Evolutionary conservation across 2,888 invertebrate species (phyloP).

Genomic region (Spilosoma lubricipeda): DNA sequence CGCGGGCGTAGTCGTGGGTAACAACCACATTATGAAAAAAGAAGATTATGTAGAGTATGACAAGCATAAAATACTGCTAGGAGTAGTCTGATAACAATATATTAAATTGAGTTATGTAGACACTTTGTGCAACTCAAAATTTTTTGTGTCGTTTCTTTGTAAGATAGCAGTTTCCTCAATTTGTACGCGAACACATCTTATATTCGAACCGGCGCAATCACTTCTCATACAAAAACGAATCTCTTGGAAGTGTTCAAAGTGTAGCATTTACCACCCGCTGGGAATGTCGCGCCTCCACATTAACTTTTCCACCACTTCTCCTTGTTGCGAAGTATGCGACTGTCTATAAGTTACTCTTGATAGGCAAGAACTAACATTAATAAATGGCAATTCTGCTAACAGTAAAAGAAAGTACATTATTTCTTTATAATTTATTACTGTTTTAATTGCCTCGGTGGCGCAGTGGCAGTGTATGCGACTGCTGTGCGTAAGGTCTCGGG

Average conservation of each 20-base stretch:
- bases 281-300: conserved; percentile 60
- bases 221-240: conserved; percentile 67
- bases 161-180: conserved; percentile 75
- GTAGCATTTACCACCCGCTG: conserved; percentile 67
- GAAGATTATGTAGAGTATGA: too few species aligned
- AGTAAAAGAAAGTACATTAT: not conserved
- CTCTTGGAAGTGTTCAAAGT: conserved; percentile 59
- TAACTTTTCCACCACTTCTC: conserved; percentile 47
- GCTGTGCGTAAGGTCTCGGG: too few species aligned
- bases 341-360: conserved; percentile 39
- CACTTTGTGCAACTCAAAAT: too few species aligned
- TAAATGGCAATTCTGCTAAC: not conserved
- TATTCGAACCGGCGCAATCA: conserved; percentile 66
- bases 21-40: too few species aligned
- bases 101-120: too few species aligned
- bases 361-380: conserved; percentile 37
- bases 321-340: conserved; percentile 23
- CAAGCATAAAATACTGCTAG: too few species aligned
- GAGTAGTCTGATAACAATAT: too few species aligned
- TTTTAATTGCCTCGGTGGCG: too few species aligned
- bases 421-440: too few species aligned
- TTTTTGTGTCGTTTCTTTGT: conserved; percentile 63
- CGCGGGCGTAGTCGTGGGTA: too few species aligned
- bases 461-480: too few species aligned
- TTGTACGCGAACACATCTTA: conserved; percentile 58